These are phyloP conservation scores for Cantharis nigra DNA, from an alignment of 2,888 invertebrate species.

Conservation along the genomic window DNA sequence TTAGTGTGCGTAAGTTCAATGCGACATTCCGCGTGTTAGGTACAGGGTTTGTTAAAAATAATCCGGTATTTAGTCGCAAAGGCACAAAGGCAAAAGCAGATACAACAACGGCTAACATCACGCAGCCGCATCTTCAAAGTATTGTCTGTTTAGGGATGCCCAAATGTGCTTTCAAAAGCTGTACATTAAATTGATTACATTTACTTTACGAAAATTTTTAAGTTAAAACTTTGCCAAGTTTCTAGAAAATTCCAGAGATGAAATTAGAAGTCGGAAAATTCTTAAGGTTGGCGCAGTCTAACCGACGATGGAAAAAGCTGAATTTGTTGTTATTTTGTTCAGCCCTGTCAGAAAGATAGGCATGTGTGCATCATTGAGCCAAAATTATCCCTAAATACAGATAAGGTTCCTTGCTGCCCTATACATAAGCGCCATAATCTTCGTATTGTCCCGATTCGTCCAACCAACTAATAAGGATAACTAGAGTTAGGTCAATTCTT, in stretches of 20 bases:
- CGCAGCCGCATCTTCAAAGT: conserved; percentile 18
- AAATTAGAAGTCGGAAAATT: not conserved
- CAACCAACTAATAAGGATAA: conserved; percentile 56
- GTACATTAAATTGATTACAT: too few species aligned
- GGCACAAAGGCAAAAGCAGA: conserved; percentile 51
- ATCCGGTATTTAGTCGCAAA: conserved; percentile 54
- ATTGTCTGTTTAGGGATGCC: conserved; percentile 21
- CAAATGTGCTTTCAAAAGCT: too few species aligned
- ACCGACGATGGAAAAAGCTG: not conserved
- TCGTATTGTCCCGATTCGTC: conserved; percentile 47
- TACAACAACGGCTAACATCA: conserved; percentile 38
- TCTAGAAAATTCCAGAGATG: too few species aligned
- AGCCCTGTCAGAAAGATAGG: conserved; percentile 35
- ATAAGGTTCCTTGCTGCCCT: conserved; percentile 38
- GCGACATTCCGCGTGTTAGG: conserved; percentile 25
- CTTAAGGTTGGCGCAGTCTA: not conserved
- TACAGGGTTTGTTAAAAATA: conserved; percentile 40
- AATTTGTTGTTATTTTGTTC: conserved; percentile 22
- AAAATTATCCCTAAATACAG: conserved; percentile 44
- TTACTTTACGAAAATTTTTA: too few species aligned
- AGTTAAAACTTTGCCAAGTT: too few species aligned
- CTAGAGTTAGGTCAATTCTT: conserved; percentile 57
- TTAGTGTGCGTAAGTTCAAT: conserved; percentile 13
- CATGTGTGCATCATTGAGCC: conserved; percentile 44
- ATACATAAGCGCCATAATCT: conserved; percentile 45